Evolutionary conservation across 2,113 vertebrate genomes (phyloP).

Genomic region (Thamnophis sirtalis): DNA sequence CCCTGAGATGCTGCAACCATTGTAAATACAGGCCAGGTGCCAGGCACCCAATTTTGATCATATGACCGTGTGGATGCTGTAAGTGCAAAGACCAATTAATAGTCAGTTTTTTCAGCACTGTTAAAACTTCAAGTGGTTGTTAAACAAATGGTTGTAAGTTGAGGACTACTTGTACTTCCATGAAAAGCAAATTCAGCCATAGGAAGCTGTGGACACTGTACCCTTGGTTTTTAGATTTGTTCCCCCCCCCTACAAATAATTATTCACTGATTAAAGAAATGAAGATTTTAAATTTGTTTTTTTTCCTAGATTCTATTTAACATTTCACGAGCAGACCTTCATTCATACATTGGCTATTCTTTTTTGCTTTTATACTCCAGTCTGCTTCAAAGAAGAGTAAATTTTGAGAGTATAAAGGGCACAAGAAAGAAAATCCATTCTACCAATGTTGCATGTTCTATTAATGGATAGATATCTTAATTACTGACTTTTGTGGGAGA

Average conservation of each 20-base stretch:
- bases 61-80: neutral
- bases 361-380: neutral
- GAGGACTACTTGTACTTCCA: neutral
- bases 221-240: conserved; percentile 21
- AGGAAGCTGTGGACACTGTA: neutral
- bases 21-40: neutral
- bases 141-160: neutral
- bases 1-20: neutral
- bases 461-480: neutral
- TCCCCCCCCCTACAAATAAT: conserved; percentile 32
- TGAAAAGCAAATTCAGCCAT: conserved; percentile 20
- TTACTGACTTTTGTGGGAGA: neutral
- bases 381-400: neutral
- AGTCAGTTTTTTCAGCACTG: neutral
- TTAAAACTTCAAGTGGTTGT: neutral
- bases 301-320: conserved; percentile 4
- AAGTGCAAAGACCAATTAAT: neutral
- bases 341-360: neutral
- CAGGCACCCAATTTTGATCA: neutral
- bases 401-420: neutral
- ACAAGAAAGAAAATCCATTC: neutral
- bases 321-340: neutral
- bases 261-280: neutral
- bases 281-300: neutral
- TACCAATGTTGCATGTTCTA: neutral